phyloP scores from a whole-genome alignment of 2,113 vertebrate species.

The Myxocyprinus asiaticus region DNA sequence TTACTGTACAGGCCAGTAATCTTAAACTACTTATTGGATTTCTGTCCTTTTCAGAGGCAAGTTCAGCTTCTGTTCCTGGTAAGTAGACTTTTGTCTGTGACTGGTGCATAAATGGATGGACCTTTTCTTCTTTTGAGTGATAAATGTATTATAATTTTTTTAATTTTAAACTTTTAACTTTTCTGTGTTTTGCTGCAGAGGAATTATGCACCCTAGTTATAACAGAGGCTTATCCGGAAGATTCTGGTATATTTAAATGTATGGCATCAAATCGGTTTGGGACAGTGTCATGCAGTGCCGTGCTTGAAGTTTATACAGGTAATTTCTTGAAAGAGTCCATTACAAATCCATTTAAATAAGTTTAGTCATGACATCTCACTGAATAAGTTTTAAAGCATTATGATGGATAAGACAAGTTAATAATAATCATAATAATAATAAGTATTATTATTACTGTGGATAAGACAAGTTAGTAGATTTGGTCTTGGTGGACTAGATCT shows the following conservation, averaged over 20 bases:
- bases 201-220: conserved; percentile 89
- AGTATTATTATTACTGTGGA: no score
- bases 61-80: conserved; percentile 83
- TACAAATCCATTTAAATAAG: no score
- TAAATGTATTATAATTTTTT: neutral
- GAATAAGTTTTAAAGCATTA: no score
- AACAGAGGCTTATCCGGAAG: conserved; percentile 87
- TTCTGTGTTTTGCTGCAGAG: conserved; percentile 69
- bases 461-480: no score
- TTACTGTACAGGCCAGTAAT: no score
- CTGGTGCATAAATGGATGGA: neutral
- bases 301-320: conserved; percentile 83
- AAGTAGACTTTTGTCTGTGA: conserved; percentile 53
- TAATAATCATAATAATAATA: no score
- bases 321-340: conserved; percentile 32
- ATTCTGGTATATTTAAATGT: conserved; percentile 88
- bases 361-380: no score
- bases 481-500: no score
- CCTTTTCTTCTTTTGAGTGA: no score
- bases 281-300: conserved; percentile 76
- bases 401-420: no score
- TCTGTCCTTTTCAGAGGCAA: conserved; percentile 75
- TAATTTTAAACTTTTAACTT: neutral
- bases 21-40: no score
- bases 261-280: conserved; percentile 82